Conservation (phyloP, 2,888 invertebrate species). For the Listrodromus nycthemerus region DNA sequence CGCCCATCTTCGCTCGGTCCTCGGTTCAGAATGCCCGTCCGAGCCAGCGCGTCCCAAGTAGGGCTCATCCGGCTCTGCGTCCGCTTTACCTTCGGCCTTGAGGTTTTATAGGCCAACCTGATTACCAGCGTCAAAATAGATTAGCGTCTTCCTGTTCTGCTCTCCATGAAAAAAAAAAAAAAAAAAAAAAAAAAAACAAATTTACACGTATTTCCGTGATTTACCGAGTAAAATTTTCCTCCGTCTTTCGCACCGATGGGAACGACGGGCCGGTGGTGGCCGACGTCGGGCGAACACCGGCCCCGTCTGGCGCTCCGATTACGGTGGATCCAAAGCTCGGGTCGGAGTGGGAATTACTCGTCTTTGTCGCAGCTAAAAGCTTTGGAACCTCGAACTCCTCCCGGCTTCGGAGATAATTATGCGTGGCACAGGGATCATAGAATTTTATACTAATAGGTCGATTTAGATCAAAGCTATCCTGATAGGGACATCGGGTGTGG, state of each 20-base stretch:
- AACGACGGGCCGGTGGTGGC: no score
- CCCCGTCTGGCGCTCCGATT: no score
- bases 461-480: conserved; percentile 22
- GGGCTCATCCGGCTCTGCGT: conserved; percentile 27
- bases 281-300: no score
- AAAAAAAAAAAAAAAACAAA: conserved; percentile 45
- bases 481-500: not conserved
- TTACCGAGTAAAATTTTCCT: conserved; percentile 31
- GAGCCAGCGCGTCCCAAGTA: conserved; percentile 13
- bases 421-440: not conserved
- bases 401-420: not conserved
- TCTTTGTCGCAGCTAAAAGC: not conserved
- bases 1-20: not conserved
- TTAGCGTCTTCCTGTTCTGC: conserved; percentile 40
- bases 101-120: conserved; percentile 57
- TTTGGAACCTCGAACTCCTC: not conserved
- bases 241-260: not conserved
- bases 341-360: not conserved
- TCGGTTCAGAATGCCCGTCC: not conserved
- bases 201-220: conserved; percentile 59
- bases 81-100: conserved; percentile 32
- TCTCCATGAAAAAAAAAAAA: conserved; percentile 26
- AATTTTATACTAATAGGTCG: not conserved
- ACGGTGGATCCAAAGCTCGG: not conserved
- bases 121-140: conserved; percentile 48